phyloP scores from a whole-genome alignment of 2,797 vertebrate genomes.

The Sebastes taczanowskii region DNA sequence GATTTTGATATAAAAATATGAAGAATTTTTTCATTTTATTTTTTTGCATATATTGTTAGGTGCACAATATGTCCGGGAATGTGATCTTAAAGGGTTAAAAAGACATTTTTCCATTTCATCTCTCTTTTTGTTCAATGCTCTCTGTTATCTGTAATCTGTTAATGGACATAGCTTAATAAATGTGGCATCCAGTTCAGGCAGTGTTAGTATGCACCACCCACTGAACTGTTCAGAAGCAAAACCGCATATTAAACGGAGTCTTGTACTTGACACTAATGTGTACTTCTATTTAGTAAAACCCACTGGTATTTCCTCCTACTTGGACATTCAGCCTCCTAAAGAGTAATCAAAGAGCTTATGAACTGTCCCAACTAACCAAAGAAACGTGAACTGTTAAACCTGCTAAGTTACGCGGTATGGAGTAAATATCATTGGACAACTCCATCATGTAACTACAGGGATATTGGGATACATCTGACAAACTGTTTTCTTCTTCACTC shows the following conservation, averaged over 20 bases:
- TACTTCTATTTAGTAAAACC: neutral
- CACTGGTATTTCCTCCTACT: neutral
- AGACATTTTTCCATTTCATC: no score
- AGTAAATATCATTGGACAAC: neutral
- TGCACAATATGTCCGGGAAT: no score
- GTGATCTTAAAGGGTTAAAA: no score
- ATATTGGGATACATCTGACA: neutral
- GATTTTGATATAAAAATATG: no score
- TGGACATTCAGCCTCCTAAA: neutral
- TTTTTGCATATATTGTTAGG: no score
- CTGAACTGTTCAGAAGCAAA: neutral
- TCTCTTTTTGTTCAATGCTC: no score
- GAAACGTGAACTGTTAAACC: neutral
- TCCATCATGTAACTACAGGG: neutral
- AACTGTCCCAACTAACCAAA: neutral
- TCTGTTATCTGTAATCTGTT: no score
- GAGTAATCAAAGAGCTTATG: neutral
- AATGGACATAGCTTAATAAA: neutral
- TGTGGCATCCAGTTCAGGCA: neutral
- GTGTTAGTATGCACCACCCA: neutral
- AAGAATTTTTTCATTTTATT: no score
- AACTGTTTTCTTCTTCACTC: constrained; percentile 24
- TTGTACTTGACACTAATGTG: neutral
- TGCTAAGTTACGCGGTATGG: neutral
- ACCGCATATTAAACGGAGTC: neutral